A percentile compares a stretch with the other conserved stretches of the same genome.
phyloP scores from a whole-genome alignment of 2,888 invertebrate genomes.

The Halictus quadricinctus region DNA sequence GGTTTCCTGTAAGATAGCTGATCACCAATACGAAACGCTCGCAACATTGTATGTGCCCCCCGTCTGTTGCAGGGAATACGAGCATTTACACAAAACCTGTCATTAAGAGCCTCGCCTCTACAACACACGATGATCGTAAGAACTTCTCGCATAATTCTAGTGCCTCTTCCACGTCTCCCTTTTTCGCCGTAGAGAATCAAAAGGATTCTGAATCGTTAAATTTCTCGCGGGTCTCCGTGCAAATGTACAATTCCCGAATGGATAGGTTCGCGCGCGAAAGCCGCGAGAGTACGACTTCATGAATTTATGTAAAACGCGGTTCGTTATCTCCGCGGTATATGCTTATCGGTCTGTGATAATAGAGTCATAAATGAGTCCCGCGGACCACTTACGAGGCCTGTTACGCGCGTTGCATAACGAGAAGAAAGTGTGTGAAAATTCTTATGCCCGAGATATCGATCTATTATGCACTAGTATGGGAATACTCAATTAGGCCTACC shows the following conservation, averaged over 20 bases:
- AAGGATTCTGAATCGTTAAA: constrained; percentile 17
- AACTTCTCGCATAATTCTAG: constrained; percentile 41
- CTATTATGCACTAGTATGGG: constrained; percentile 16
- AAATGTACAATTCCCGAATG: constrained; percentile 10
- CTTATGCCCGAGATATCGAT: constrained; percentile 25
- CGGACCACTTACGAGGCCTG: constrained; percentile 5
- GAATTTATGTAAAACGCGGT: constrained; percentile 3
- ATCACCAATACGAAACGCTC: neutral
- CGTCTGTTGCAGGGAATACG: constrained; percentile 27
- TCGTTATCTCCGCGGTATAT: constrained; percentile 14
- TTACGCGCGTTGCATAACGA: constrained; percentile 30
- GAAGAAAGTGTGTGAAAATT: constrained; percentile 48
- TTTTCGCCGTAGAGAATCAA: neutral
- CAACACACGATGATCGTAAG: constrained; percentile 32
- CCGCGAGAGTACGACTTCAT: constrained; percentile 1
- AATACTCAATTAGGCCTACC: constrained; percentile 21
- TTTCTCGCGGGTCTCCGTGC: neutral
- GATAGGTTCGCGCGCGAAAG: neutral
- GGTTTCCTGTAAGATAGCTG: neutral
- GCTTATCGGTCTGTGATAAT: constrained; percentile 26
- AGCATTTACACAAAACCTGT: constrained; percentile 44
- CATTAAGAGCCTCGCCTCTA: constrained; percentile 36
- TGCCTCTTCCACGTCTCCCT: neutral
- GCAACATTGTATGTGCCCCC: constrained; percentile 37
- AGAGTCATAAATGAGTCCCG: constrained; percentile 18